Conservation (phyloP, 2,888 invertebrate genomes). For the Crioceris asparagi region DNA sequence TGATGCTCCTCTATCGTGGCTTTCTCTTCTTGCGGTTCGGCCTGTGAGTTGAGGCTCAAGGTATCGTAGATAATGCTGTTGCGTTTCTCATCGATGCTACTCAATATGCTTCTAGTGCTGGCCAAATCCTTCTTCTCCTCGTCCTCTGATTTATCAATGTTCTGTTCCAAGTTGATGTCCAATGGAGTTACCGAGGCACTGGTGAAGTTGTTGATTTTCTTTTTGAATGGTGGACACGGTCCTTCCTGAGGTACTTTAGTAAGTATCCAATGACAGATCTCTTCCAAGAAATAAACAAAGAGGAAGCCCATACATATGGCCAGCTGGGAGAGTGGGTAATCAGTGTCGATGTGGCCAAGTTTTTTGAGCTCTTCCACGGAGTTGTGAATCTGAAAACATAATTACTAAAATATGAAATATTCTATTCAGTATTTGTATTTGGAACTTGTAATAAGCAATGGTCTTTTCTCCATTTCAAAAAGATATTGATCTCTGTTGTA, state of each 20-base stretch:
- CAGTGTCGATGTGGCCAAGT: constrained; percentile 24
- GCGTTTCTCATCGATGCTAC: constrained; percentile 12
- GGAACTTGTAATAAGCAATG: too few species aligned
- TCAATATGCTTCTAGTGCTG: constrained; percentile 7
- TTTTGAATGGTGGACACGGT: constrained; percentile 11
- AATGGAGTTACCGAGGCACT: constrained; percentile 12
- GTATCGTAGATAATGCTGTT: constrained; percentile 16
- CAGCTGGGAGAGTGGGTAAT: constrained; percentile 41
- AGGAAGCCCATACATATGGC: constrained; percentile 45
- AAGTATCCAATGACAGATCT: constrained; percentile 37
- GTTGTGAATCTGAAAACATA: constrained; percentile 34
- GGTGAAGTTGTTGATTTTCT: constrained; percentile 13
- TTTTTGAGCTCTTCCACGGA: constrained; percentile 34
- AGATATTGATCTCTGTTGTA: too few species aligned
- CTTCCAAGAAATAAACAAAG: constrained; percentile 45
- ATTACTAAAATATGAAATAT: too few species aligned
- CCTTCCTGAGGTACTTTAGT: constrained; percentile 25
- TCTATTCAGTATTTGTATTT: too few species aligned
- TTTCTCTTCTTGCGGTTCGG: constrained; percentile 22
- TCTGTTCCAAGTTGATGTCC: constrained; percentile 13
- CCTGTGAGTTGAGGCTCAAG: constrained; percentile 18
- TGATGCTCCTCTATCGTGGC: constrained; percentile 14
- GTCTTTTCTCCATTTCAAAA: too few species aligned
- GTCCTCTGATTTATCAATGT: constrained; percentile 8
- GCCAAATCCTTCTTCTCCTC: constrained; percentile 11